Evolutionary conservation across 2,113 vertebrate genomes (phyloP).

Genomic region (Gambusia affinis): DNA sequence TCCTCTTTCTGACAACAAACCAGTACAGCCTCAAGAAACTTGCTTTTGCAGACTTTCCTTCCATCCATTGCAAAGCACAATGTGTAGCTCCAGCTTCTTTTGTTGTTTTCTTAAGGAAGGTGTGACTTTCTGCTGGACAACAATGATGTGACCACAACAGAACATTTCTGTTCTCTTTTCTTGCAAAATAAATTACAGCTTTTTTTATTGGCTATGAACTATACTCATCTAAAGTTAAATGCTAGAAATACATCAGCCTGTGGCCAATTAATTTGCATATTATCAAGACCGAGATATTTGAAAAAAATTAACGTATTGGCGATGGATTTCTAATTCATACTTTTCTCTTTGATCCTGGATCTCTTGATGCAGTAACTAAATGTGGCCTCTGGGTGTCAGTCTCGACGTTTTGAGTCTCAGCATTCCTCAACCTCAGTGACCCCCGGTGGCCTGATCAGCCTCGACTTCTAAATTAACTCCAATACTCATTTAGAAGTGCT

Average conservation of each 20-base stretch:
- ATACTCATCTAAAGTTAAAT: too few species aligned
- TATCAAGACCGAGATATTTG: too few species aligned
- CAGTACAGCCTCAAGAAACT: not conserved
- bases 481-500: slow-evolving; percentile 45
- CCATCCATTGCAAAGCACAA: not conserved
- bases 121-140: too few species aligned
- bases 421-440: slow-evolving; percentile 48
- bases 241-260: too few species aligned
- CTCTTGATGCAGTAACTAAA: slow-evolving; percentile 19
- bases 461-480: slow-evolving; percentile 43
- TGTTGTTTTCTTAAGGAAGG: too few species aligned
- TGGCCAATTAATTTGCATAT: too few species aligned
- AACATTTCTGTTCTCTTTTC: too few species aligned
- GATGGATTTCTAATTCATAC: too few species aligned
- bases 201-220: too few species aligned
- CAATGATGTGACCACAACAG: too few species aligned
- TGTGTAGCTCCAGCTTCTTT: not conserved
- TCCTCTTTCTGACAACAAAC: not conserved
- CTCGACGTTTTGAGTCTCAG: not conserved
- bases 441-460: slow-evolving; percentile 35
- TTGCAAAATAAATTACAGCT: too few species aligned
- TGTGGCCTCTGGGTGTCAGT: slow-evolving; percentile 38
- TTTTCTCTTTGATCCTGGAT: not conserved
- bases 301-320: too few species aligned
- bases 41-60: not conserved